phyloP scores from a whole-genome alignment of 2,113 vertebrate genomes.

The Mus spicilegus region DNA sequence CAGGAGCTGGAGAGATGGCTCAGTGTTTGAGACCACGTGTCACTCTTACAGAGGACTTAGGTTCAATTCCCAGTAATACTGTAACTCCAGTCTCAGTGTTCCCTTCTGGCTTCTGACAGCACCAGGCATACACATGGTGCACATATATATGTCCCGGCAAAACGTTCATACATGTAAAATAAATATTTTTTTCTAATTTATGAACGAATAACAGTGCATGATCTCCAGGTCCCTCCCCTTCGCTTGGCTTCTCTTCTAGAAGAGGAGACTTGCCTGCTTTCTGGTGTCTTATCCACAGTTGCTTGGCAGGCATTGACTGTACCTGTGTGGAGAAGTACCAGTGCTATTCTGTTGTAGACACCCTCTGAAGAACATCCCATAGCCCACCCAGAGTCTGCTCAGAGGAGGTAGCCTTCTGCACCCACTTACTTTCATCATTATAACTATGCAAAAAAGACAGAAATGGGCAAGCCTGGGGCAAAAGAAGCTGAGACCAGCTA shows the following conservation, averaged over 20 bases:
- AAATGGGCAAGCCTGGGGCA: background rate
- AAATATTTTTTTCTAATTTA: background rate
- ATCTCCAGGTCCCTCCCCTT: background rate
- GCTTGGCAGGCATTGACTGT: background rate
- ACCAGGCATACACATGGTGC: background rate
- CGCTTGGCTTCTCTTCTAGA: background rate
- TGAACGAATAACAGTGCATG: background rate
- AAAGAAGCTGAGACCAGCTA: background rate
- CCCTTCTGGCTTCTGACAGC: background rate
- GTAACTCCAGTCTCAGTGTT: background rate
- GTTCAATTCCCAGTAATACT: background rate
- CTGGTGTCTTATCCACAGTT: background rate
- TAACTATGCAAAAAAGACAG: background rate
- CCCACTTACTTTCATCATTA: background rate
- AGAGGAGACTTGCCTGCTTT: background rate
- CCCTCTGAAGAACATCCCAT: background rate
- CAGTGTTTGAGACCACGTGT: background rate
- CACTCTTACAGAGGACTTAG: background rate
- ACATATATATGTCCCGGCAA: background rate
- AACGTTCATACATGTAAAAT: background rate
- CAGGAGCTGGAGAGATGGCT: background rate
- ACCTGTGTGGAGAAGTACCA: background rate
- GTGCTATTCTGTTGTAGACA: no score
- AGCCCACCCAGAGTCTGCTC: background rate
- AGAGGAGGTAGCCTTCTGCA: background rate